phyloP scores from a whole-genome alignment of 2,113 vertebrate species.

The Tonatia bakeri region DNA sequence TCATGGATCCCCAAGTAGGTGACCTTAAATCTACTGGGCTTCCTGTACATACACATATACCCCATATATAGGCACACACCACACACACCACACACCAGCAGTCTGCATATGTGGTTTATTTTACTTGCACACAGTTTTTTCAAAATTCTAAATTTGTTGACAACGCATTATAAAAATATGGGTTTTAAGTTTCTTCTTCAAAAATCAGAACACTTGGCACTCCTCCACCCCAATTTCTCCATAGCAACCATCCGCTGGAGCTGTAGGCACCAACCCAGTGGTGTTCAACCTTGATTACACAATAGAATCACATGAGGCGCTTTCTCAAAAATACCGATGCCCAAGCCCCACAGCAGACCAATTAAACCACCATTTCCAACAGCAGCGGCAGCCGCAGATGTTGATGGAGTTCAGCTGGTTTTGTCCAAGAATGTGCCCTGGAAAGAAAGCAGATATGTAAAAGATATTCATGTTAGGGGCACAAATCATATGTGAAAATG shows the following conservation, averaged over 20 bases:
- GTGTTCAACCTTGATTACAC: not conserved
- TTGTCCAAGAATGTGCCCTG: not conserved
- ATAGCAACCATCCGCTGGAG: conserved; percentile 54
- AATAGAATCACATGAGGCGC: not conserved
- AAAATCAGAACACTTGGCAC: conserved; percentile 19
- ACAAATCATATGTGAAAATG: not conserved
- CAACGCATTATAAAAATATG: conserved; percentile 10
- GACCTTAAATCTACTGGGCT: not conserved
- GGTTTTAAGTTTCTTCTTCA: conserved; percentile 28
- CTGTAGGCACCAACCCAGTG: not conserved
- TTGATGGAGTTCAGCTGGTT: not conserved
- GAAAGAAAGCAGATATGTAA: not conserved
- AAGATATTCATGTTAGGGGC: not conserved
- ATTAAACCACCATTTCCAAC: not conserved
- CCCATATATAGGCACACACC: not conserved
- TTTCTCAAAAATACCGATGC: not conserved
- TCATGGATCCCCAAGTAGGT: not conserved
- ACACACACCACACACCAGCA: not conserved
- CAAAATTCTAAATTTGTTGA: conserved; percentile 12
- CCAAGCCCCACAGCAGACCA: not conserved
- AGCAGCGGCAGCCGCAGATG: not conserved
- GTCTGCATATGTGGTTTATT: not conserved
- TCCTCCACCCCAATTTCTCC: conserved; percentile 33
- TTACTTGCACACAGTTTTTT: not conserved
- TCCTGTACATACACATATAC: not conserved